Evolutionary conservation across 2,797 vertebrate genomes (phyloP).

Genomic region (Pampus argenteus): DNA sequence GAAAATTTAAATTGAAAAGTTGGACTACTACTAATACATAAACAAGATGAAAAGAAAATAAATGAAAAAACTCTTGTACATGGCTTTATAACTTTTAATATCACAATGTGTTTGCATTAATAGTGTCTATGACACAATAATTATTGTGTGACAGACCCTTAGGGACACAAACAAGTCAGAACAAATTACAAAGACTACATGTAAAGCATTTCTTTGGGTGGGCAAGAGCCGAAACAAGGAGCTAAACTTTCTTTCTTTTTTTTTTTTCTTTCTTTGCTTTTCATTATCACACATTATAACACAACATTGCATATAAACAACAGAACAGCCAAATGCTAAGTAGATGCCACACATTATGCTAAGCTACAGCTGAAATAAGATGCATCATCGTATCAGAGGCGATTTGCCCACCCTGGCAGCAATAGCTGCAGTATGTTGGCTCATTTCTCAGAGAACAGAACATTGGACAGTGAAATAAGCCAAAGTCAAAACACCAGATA

Average conservation of each 20-base stretch:
- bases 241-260: conserved; percentile 41
- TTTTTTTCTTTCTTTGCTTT: too few relatives aligned
- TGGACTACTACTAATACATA: conserved; percentile 18
- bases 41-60: conserved; percentile 28
- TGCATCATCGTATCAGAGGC: conserved; percentile 46
- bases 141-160: conserved; percentile 11
- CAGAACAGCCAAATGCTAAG: conserved; percentile 27
- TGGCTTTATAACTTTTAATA: conserved; percentile 2
- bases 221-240: conserved; percentile 19
- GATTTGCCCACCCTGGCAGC: conserved; percentile 19
- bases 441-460: conserved; percentile 51
- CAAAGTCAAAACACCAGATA: conserved; percentile 28
- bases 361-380: conserved; percentile 46
- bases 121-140: background rate
- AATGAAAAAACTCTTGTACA: background rate
- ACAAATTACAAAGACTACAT: conserved; percentile 11
- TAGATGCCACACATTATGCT: conserved; percentile 47
- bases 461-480: conserved; percentile 36
- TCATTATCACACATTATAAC: conserved; percentile 47
- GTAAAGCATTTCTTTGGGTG: conserved; percentile 11
- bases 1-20: conserved; percentile 33
- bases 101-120: background rate
- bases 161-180: conserved; percentile 38
- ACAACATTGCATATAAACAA: conserved; percentile 47
- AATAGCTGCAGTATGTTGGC: conserved; percentile 27